Percentiles rank a stretch among this genome's conserved stretches.
Conservation (phyloP, 1,140 invertebrate species). For the Steinernema khuongi region DNA sequence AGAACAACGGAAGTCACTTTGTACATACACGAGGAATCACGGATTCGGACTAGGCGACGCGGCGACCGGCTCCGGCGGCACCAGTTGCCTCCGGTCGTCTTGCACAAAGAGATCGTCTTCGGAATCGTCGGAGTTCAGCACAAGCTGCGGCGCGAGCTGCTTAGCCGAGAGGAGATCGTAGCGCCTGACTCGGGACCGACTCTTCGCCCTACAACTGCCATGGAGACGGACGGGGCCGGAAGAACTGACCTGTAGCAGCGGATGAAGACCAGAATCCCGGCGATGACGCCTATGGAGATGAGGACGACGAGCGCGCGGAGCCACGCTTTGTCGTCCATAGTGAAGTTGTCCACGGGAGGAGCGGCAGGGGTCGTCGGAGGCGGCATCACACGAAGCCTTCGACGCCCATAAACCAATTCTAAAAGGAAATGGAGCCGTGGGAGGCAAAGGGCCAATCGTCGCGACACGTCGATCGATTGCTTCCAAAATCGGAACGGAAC, state of each 20-base stretch:
- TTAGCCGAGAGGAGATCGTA: slow-evolving; percentile 8
- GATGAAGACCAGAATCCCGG: neutral
- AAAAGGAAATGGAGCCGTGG: neutral
- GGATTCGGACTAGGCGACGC: neutral
- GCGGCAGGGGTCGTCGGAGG: neutral
- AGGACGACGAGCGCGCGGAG: neutral
- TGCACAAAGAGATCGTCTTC: neutral
- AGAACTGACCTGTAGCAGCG: neutral
- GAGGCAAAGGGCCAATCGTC: neutral
- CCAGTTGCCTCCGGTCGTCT: neutral
- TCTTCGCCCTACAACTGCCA: neutral
- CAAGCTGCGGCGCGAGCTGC: neutral
- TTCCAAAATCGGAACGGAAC: neutral
- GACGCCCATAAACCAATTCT: neutral
- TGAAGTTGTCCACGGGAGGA: neutral
- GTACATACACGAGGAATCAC: neutral
- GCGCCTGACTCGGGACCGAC: neutral
- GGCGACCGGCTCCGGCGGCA: neutral
- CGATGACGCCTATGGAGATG: neutral
- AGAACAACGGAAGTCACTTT: neutral
- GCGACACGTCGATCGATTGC: neutral
- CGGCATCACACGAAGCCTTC: neutral
- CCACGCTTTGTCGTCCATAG: slow-evolving; percentile 1
- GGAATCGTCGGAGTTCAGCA: slow-evolving; percentile 4
- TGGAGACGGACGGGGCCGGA: neutral